A percentile compares a stretch with the other conserved stretches of the same genome.
phyloP scores from a whole-genome alignment of 2,797 vertebrate genomes.

The Saxicola maurus region DNA sequence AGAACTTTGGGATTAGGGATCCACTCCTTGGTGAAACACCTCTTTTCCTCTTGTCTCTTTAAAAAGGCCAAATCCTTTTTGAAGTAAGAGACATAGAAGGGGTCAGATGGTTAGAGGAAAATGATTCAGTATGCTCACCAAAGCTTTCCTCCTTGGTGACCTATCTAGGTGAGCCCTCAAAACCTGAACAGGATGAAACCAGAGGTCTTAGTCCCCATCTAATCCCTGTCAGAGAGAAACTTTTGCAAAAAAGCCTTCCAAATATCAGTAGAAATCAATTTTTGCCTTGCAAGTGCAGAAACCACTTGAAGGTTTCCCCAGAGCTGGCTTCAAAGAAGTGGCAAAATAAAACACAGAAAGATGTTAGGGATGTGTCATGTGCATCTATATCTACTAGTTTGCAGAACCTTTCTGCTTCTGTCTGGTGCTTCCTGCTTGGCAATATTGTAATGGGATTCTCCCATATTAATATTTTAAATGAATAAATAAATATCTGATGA shows the following conservation, averaged over 20 bases:
- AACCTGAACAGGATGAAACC: background rate
- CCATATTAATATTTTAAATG: constrained; percentile 54
- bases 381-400: background rate
- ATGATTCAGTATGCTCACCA: background rate
- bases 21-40: background rate
- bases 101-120: background rate
- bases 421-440: background rate
- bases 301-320: background rate
- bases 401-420: background rate
- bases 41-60: background rate
- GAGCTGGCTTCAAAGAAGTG: background rate
- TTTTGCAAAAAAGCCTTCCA: background rate
- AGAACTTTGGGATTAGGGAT: background rate
- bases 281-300: background rate
- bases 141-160: background rate
- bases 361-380: background rate
- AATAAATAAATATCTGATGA: constrained; percentile 63
- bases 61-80: background rate
- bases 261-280: background rate
- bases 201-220: background rate
- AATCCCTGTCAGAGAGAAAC: background rate
- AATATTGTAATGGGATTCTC: constrained; percentile 34
- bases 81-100: background rate
- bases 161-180: background rate
- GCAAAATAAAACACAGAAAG: background rate